Conservation (phyloP, 2,888 invertebrate species). For the Eristalinus sepulchralis region DNA sequence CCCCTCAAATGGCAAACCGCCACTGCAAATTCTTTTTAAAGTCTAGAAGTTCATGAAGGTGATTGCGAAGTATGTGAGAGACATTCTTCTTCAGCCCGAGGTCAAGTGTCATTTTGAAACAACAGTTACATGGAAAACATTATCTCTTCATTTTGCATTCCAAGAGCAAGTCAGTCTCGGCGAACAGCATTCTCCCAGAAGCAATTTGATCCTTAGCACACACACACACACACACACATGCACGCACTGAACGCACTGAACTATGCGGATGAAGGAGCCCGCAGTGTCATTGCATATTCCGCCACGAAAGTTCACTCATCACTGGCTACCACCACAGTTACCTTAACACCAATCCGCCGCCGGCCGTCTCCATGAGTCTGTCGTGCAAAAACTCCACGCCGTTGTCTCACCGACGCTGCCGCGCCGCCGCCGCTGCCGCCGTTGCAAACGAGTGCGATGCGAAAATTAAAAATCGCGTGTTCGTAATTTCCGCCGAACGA, state of each 20-base stretch:
- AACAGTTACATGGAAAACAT: not conserved
- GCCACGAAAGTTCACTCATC: constrained; percentile 69
- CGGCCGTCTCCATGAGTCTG: constrained; percentile 26
- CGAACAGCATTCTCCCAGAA: not conserved
- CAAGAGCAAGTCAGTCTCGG: not conserved
- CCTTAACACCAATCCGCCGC: constrained; percentile 17
- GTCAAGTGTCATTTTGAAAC: not conserved
- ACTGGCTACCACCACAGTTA: constrained; percentile 63
- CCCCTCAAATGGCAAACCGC: too few relatives aligned
- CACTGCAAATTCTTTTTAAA: too few relatives aligned
- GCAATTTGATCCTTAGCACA: constrained; percentile 59
- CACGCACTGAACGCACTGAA: constrained; percentile 26
- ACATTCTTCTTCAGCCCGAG: not conserved
- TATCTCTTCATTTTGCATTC: not conserved
- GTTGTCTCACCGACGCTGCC: not conserved
- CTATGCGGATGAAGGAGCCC: constrained; percentile 7
- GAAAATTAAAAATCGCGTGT: constrained; percentile 79
- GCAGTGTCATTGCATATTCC: constrained; percentile 65
- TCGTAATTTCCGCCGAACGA: constrained; percentile 77
- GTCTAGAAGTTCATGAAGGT: too few relatives aligned
- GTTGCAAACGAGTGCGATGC: constrained; percentile 71
- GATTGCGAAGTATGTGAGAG: not conserved
- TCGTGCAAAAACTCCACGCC: constrained; percentile 27
- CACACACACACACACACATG: constrained; percentile 47
- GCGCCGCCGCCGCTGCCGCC: not conserved